These are phyloP conservation scores for Alexandromys oeconomus DNA, from an alignment of 2,797 vertebrate species.

Conservation along the genomic window DNA sequence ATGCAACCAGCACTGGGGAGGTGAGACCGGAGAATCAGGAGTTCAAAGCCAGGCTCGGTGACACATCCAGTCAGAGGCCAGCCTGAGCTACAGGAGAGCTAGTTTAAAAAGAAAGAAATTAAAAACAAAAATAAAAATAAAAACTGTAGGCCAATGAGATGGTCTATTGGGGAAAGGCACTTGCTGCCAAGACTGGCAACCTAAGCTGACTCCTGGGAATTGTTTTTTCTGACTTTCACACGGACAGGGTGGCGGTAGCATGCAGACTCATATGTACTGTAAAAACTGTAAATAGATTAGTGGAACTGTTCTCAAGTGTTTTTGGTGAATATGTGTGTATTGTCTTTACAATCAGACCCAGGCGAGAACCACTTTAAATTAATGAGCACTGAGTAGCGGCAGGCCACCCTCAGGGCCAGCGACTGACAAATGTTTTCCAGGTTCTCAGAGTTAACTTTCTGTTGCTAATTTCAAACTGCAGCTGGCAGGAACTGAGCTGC, in stretches of 20 bases:
- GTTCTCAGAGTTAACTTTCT: constrained; percentile 57
- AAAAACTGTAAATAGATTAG: not conserved
- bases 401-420: not conserved
- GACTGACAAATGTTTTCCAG: not conserved
- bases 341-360: not conserved
- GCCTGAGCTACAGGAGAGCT: not conserved
- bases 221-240: not conserved
- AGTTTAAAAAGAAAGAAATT: not conserved
- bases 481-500: not conserved
- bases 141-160: not conserved
- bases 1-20: not conserved
- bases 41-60: not conserved
- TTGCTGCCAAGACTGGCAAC: not conserved
- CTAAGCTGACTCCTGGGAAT: not conserved
- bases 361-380: not conserved
- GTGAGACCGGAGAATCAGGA: not conserved
- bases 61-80: not conserved
- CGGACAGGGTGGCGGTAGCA: not conserved
- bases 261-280: not conserved
- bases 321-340: accelerated
- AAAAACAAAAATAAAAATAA: too few relatives aligned
- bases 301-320: not conserved
- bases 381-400: not conserved
- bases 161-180: not conserved
- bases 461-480: not conserved